Percentiles rank a stretch among this genome's conserved stretches.
These are phyloP conservation scores for Scyliorhinus canicula DNA, from an alignment of 2,797 vertebrate species.

Conservation along the genomic window DNA sequence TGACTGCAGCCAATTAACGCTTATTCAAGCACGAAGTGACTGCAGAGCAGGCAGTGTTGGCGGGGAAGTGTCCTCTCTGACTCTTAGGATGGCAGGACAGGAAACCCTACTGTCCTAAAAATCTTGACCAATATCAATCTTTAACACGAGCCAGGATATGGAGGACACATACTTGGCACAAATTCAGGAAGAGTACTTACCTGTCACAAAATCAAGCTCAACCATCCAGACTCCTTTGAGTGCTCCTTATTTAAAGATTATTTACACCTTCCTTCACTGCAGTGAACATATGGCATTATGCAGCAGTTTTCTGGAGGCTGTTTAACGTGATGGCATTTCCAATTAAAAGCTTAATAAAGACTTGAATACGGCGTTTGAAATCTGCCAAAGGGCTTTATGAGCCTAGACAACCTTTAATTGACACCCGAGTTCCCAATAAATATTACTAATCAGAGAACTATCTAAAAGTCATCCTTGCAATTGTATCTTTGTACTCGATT, in stretches of 20 bases:
- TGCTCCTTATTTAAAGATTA: slow-evolving; percentile 4
- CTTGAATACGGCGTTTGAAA: not conserved
- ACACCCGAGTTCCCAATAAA: not conserved
- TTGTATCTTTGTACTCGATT: not conserved
- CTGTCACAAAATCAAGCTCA: not conserved
- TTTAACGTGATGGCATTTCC: slow-evolving; percentile 28
- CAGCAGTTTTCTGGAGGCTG: slow-evolving; percentile 18
- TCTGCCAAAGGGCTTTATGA: not conserved
- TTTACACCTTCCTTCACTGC: not conserved
- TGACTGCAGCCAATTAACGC: too few relatives aligned
- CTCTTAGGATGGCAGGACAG: too few relatives aligned
- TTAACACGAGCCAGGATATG: not conserved
- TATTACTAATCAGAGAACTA: not conserved
- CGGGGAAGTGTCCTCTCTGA: too few relatives aligned
- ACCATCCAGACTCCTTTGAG: not conserved
- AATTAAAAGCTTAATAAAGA: slow-evolving; percentile 31
- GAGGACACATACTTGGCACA: not conserved
- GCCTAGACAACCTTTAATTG: not conserved
- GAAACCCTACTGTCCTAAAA: too few relatives aligned
- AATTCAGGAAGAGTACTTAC: not conserved
- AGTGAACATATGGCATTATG: not conserved
- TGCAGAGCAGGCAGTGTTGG: too few relatives aligned
- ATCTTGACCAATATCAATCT: not conserved
- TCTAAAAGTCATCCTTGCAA: not conserved
- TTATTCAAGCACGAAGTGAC: too few relatives aligned